Percentiles rank a stretch among this genome's conserved stretches.
These are phyloP conservation scores for Nineta flava DNA, from an alignment of 2,888 invertebrate species.

Conservation along the genomic window DNA sequence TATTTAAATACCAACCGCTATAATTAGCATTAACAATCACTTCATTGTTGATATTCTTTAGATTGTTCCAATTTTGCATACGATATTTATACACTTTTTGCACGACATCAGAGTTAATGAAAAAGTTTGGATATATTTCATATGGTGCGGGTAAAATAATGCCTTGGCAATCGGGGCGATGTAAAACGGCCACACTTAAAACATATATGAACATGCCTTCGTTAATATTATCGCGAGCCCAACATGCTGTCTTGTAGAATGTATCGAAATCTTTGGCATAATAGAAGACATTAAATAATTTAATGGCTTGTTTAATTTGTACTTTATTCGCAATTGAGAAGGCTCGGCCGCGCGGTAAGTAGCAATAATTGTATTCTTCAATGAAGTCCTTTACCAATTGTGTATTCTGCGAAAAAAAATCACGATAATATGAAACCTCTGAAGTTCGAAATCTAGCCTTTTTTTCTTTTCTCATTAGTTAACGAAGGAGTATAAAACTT, in stretches of 20 bases:
- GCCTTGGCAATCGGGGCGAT: conserved; percentile 44
- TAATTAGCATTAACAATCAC: conserved; percentile 45
- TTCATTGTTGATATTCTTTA: conserved; percentile 20
- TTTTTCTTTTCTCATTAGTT: too few species aligned
- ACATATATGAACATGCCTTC: conserved; percentile 53
- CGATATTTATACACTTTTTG: conserved; percentile 45
- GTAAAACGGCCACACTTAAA: conserved; percentile 41
- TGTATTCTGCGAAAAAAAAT: conserved; percentile 12
- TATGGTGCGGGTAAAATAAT: conserved; percentile 52
- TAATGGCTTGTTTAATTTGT: conserved; percentile 44
- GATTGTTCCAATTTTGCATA: conserved; percentile 31
- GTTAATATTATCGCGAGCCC: conserved; percentile 49
- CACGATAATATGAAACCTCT: too few species aligned
- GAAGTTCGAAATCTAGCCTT: background rate
- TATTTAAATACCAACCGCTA: conserved; percentile 35
- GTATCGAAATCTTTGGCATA: conserved; percentile 55
- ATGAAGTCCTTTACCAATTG: conserved; percentile 40
- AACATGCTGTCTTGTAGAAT: conserved; percentile 51
- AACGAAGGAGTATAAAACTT: too few species aligned
- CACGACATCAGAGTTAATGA: conserved; percentile 51
- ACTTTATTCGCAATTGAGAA: conserved; percentile 44
- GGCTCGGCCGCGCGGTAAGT: conserved; percentile 39
- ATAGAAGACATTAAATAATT: conserved; percentile 48
- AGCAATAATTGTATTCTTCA: conserved; percentile 34
- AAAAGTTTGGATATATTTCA: conserved; percentile 56